Base-by-base conservation (phyloP, 2,797 vertebrate species). In the Melanotaenia parkinsoni region DNA sequence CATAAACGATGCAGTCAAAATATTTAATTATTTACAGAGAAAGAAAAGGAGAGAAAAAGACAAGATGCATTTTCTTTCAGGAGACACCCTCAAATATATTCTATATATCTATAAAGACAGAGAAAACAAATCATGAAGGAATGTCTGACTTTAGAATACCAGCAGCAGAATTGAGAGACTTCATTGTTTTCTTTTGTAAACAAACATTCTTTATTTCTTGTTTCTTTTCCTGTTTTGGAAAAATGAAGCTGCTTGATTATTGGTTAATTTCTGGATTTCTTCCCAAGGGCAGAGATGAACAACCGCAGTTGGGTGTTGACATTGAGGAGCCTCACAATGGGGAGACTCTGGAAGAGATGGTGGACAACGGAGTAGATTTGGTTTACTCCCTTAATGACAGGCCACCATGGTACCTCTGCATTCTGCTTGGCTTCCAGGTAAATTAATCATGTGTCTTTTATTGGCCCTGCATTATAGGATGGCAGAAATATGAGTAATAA, bases 391-490 rank as follows among this genome's bases (percentile, higher is more conserved):
- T 96, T 16, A 93, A 93, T 3, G 94, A 95, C 84, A 85, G 91
- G 14, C 95, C 95, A 0, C 93, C 95, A 0, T 95, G 94, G 95
- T 94, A 95, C 85, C 91, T 95, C 72, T 95, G 95, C 84, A 90
- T 95, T 43, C 85, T 95, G 35, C 87, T 96, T 1, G 93, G 93
- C 47, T 94, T 95, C 72, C 94, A 95, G 94, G 95, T 95, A 77
- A 80, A 71, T 45, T 5, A 20, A 35, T 10, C 10, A 16, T 6
- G 7, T 24, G 9, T n/a, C 24, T 43, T 43, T 0, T 56, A 26
- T 58, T 20, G 5, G 20, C 14, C 2, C 4, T 14, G 4, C 50
- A 26, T 45, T 43, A 43, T 8, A 43, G 2, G 3, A 43, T 14
- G 38, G 2, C 10, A 4, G 0, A 43, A 16, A 2, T 4, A 10